Percentiles rank a stretch among this genome's conserved stretches.
These are phyloP conservation scores for Ceyx erithaca DNA, from an alignment of 2,797 vertebrate species.

Conservation along the genomic window DNA sequence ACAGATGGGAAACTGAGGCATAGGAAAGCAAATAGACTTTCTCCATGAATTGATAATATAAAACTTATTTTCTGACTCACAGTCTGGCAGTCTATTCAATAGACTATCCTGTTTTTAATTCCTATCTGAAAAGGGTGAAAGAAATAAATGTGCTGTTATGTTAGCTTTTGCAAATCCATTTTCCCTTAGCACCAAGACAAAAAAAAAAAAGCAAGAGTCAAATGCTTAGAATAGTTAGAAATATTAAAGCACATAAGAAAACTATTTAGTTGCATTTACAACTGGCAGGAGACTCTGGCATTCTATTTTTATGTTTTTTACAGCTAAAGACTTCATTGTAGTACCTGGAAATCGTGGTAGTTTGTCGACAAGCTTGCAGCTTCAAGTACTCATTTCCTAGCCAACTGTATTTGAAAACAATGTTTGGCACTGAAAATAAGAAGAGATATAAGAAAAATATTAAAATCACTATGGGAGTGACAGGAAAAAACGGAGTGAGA, in stretches of 20 bases:
- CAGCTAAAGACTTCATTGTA: slow-evolving; percentile 60
- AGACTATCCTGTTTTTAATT: slow-evolving; percentile 60
- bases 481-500: slow-evolving; percentile 84
- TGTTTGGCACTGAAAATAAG: slow-evolving; percentile 83
- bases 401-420: slow-evolving; percentile 82
- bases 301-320: slow-evolving; percentile 55
- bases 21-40: slow-evolving; percentile 51
- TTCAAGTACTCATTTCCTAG: slow-evolving; percentile 75
- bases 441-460: slow-evolving; percentile 83
- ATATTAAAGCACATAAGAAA: slow-evolving; percentile 50
- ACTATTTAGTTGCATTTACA: slow-evolving; percentile 61
- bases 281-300: slow-evolving; percentile 27
- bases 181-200: slow-evolving; percentile 27
- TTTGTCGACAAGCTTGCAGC: slow-evolving; percentile 46
- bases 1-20: slow-evolving; percentile 69
- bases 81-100: slow-evolving; percentile 41
- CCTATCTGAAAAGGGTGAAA: slow-evolving; percentile 53
- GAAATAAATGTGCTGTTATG: slow-evolving; percentile 55
- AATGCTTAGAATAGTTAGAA: slow-evolving; percentile 58
- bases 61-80: slow-evolving; percentile 53
- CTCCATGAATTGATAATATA: slow-evolving; percentile 42
- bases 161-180: slow-evolving; percentile 62
- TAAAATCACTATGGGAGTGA: slow-evolving; percentile 86
- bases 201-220: slow-evolving; percentile 51
- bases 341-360: slow-evolving; percentile 57